Conservation (phyloP, 2,113 vertebrate species). For the Damaliscus lunatus region DNA sequence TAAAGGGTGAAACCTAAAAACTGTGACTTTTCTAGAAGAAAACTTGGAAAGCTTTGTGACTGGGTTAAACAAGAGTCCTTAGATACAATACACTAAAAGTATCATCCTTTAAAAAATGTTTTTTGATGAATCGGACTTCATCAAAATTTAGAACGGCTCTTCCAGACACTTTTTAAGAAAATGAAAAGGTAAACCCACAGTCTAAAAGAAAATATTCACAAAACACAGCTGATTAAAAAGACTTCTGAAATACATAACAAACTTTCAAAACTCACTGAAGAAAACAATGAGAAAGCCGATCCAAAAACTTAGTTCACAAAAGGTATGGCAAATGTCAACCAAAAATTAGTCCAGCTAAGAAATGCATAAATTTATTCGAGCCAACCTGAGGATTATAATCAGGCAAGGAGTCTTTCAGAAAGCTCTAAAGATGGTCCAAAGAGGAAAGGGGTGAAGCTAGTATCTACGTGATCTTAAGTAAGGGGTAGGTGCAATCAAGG, state of each 20-base stretch:
- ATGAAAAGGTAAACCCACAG: neutral
- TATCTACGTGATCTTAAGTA: neutral
- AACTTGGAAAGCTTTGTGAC: neutral
- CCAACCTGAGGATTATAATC: neutral
- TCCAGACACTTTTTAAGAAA: neutral
- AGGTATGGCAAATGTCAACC: neutral
- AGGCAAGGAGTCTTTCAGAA: neutral
- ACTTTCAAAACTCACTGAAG: neutral
- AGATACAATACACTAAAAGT: neutral
- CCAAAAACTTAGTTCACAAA: neutral
- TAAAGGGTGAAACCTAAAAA: neutral
- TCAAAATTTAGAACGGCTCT: neutral
- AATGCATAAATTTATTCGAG: neutral
- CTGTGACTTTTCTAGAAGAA: neutral
- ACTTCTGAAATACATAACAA: neutral
- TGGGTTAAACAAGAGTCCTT: neutral
- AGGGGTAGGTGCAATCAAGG: neutral
- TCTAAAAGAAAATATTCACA: neutral
- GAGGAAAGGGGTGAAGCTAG: neutral
- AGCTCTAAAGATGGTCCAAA: neutral
- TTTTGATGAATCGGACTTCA: neutral
- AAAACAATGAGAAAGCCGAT: neutral
- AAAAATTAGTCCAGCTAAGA: neutral
- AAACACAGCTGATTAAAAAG: neutral
- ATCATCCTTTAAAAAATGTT: neutral